Percentiles rank a stretch among this genome's conserved stretches.
These are phyloP conservation scores for Agrotis clavis DNA, from an alignment of 2,888 invertebrate species.

Conservation along the genomic window DNA sequence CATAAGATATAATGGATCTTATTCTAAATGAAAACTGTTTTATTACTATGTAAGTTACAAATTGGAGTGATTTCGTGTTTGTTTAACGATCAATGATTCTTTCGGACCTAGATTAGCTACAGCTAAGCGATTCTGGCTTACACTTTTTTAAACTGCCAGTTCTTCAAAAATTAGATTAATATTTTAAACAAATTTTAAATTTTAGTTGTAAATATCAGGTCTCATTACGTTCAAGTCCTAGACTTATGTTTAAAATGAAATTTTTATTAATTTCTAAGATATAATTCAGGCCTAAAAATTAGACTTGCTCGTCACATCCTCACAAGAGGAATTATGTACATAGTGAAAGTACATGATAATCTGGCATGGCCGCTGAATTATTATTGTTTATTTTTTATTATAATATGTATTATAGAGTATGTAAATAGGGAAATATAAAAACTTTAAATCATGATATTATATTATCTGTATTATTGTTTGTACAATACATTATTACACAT, in stretches of 20 bases:
- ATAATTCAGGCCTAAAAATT: conserved; percentile 44
- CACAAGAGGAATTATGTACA: conserved; percentile 38
- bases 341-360: conserved; percentile 54
- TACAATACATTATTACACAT: conserved; percentile 28
- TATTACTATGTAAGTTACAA: conserved; percentile 13
- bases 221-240: conserved; percentile 11
- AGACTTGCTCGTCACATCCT: conserved; percentile 1
- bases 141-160: conserved; percentile 34
- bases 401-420: conserved; percentile 40
- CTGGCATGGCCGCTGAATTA: conserved; percentile 39
- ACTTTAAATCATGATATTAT: conserved; percentile 54
- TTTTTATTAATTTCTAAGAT: conserved; percentile 1
- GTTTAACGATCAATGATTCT: conserved; percentile 12
- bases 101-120: background rate
- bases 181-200: conserved; percentile 17
- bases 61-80: conserved; percentile 6
- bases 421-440: conserved; percentile 57
- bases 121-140: conserved; percentile 1
- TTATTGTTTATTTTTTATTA: conserved; percentile 32
- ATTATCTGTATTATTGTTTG: conserved; percentile 30
- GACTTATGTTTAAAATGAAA: conserved; percentile 12
- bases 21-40: conserved; percentile 19
- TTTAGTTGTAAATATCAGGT: conserved; percentile 43
- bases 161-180: background rate
- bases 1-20: conserved; percentile 25